Evolutionary conservation across 2,797 vertebrate species (phyloP).

Genomic region (Masticophis lateralis): DNA sequence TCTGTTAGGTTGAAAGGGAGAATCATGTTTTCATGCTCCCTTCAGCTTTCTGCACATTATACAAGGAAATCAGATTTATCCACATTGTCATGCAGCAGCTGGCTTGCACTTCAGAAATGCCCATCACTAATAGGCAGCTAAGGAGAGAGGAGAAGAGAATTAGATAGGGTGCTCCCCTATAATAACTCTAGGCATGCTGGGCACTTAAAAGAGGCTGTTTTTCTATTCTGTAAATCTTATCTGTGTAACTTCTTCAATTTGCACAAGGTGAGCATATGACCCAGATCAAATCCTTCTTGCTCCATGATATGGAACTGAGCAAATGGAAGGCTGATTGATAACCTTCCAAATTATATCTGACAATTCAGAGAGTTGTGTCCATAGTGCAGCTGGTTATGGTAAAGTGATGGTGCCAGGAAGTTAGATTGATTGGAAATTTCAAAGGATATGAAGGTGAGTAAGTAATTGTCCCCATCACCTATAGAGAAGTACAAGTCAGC

Average conservation of each 20-base stretch:
- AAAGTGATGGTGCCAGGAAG: neutral
- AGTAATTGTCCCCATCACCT: neutral
- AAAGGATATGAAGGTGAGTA: neutral
- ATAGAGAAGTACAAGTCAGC: neutral
- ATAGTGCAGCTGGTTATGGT: neutral
- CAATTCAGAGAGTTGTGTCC: neutral
- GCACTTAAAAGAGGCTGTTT: neutral
- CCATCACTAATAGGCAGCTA: neutral
- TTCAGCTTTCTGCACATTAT: constrained; percentile 15
- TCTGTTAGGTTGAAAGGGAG: constrained; percentile 15
- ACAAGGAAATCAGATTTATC: constrained; percentile 8
- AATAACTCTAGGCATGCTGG: neutral
- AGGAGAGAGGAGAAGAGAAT: constrained; percentile 4
- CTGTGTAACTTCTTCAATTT: neutral
- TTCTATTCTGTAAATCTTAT: neutral
- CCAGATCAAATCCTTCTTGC: neutral
- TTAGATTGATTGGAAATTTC: neutral
- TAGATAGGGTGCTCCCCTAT: neutral
- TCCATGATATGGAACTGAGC: neutral
- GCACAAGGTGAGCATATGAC: neutral
- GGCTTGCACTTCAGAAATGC: neutral
- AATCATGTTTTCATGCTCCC: constrained; percentile 13
- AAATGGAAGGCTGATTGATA: neutral
- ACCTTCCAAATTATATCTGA: neutral
- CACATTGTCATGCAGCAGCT: constrained; percentile 18